A percentile compares a stretch with the other conserved stretches of the same genome.
Evolutionary conservation across 2,888 invertebrate genomes (phyloP).

Genomic region (Cistogaster globosa): DNA sequence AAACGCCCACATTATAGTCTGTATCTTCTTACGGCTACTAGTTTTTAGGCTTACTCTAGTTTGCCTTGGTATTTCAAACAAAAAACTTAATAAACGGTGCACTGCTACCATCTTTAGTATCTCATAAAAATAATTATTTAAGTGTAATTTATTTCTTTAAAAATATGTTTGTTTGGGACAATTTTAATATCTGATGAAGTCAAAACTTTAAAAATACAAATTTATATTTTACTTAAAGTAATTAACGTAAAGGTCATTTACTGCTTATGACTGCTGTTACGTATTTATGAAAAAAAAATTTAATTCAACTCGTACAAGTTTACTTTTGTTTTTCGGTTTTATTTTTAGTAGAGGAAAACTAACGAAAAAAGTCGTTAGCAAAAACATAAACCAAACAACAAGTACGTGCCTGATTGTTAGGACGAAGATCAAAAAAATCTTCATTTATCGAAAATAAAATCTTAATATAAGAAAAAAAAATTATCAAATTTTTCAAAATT

Average conservation of each 20-base stretch:
- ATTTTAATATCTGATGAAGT: neutral
- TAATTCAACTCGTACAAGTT: constrained; percentile 1
- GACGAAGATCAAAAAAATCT: too few relatives aligned
- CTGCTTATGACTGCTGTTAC: constrained; percentile 24
- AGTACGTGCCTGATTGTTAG: neutral
- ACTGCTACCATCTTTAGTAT: neutral
- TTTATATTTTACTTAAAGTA: constrained; percentile 52
- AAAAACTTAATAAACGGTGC: constrained; percentile 47
- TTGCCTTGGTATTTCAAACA: constrained; percentile 26
- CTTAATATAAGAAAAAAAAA: too few relatives aligned
- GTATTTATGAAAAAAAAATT: neutral
- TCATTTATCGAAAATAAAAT: too few relatives aligned
- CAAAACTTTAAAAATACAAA: neutral
- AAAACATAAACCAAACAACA: constrained; percentile 21
- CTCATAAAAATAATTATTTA: too few relatives aligned
- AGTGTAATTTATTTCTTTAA: neutral
- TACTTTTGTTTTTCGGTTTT: neutral
- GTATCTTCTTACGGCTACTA: constrained; percentile 8
- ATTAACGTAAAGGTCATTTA: constrained; percentile 68
- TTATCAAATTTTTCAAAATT: too few relatives aligned
- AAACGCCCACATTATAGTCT: constrained; percentile 64
- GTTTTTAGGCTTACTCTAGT: constrained; percentile 18
- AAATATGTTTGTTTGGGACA: constrained; percentile 23
- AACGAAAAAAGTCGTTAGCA: constrained; percentile 14
- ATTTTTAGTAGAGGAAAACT: neutral